Base-by-base conservation (phyloP, 2,888 invertebrate species). In the Euplexia lucipara region DNA sequence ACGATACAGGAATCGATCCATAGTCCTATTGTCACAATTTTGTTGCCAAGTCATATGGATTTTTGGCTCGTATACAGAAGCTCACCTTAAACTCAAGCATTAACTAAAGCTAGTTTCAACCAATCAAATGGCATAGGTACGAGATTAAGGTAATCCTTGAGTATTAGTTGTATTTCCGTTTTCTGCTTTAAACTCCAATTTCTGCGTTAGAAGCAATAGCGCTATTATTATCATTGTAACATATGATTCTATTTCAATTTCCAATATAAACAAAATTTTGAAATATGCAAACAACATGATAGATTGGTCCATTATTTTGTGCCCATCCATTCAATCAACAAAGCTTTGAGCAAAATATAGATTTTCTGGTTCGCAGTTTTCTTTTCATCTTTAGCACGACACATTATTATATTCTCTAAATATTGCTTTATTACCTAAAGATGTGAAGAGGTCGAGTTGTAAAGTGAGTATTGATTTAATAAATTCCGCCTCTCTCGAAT, bases 221-320 rank as follows among this genome's bases (percentile, higher is more conserved):
- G 18, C 7, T 18, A n/a, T 32, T 12, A n/a, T 26, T 18, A 35
- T 16, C 18, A 4, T 37, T 12, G 37, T 47, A n/a, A n/a, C n/a
- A 22, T 10, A 51, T 57, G 22, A 34, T 48, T 58, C 42, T 30
- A 14, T 59, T 61, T 64, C 37, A 57, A 44, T 30, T 47, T 39
- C n/a, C 8, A 49, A 52, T 32, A 14, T 6, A 39, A 60, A 60
- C 20, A 53, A 37, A 14, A 26, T 30, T 20, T 18, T 42, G 10
- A 49, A 68, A 44, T 34, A 72, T 52, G 26, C 39, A 59, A 59
- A 65, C 32, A 42, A 39, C 18, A 12, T 45, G 51, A 49, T 66
- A 39, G 66, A 61, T 67, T 18, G 52, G 22, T 32, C n/a, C 44
- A 49, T 57, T 57, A 54, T 73, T 53, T 66, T 56, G 56, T 61